Evolutionary conservation across 2,113 vertebrate species (phyloP), one percentile per base, ranked within the genome.

Genomic region (Micronycteris hirsuta): DNA sequence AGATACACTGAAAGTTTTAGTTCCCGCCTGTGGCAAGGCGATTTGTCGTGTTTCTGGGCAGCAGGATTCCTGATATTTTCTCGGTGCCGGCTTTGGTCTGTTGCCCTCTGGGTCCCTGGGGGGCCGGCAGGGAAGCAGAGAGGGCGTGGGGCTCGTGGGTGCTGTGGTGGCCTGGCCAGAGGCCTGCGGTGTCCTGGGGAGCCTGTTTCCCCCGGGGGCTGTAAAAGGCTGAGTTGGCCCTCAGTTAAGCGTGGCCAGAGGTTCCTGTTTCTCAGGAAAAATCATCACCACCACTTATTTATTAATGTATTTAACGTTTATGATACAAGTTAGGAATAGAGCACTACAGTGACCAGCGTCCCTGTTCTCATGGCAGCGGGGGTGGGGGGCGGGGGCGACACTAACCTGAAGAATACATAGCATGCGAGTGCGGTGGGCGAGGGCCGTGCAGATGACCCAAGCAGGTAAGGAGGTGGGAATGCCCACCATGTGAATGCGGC

Each of bases 11-110:
- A 58, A 71, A 11, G 19, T 45, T 26, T 19, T 10, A 15, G 7
- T 13, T 45, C 38, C 9, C 0, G 3, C 36, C 36, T 3, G 4
- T 13, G 14, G 84, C 31, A 31, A 38, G 56, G n/a, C 94, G 68
- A 88, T 10, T 95, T 95, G 80, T 97, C 47, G 5, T 96, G 96
- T 97, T 96, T 93, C 95, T 97, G 97, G 97, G 58, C 98, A 95
- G 93, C 67, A 38, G 96, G 95, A 88, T 89, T 97, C 91, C 93
- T 95, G 96, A 91, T 96, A 77, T 96, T 88, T 95, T 89, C 97
- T 97, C 96, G 94, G 96, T 96, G 89, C 94, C 97, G 97, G 95
- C 88, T 89, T 93, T 97, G 96, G 96, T 89, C 91, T 83, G 45
- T 4, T 97, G 97, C 96, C 97, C 96, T 96, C 88, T 95, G 77